Base-by-base conservation (phyloP, 2,888 invertebrate species). In the Yponomeuta cagnagella region DNA sequence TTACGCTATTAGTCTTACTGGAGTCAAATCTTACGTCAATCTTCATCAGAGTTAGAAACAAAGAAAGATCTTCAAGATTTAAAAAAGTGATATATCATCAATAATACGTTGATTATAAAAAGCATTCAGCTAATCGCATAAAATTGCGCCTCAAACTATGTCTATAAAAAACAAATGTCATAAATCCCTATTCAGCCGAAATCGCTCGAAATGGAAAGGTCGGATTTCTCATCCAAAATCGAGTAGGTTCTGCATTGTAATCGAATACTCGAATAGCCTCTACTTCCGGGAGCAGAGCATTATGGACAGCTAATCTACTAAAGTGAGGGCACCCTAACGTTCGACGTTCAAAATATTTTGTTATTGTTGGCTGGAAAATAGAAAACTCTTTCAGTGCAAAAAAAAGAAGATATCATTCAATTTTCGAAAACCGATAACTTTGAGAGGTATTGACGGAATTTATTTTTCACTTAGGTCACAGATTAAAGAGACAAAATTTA, bases 241-340 rank as follows among this genome's bases (percentile, higher is more conserved):
- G 67, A 67, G 37, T 64, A 15, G 64, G 23, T 30, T 23, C 37
- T 31, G 67, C 48, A 52, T 66, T 30, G 66, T 66, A 30, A 23
- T 58, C 52, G 52, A 43, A 58, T 58, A 15, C 52, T 23, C 30
- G 70, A 66, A 70, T 23, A 10, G 37, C n/a, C 23, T 37, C 30
- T 2, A 48, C 63, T 23, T 71, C 63, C 72, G 70, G 48, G 74
- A 72, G 79, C 82, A 85, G 87, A 84, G 76, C 85, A 86, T 87
- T 86, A 85, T 71, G 69, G 15, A 58, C 73, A 73, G 83, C 81
- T 87, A 88, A 88, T 88, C 87, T 86, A 65, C 75, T 79, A 83
- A 84, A 88, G 87, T 86, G 85, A 80, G 75, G 77, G 75, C 78
- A 77, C 79, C 79, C 76, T 79, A 79, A 75, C 75, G 76, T 77